Evolutionary conservation across 2,888 invertebrate genomes (phyloP), one percentile per base, ranked within the genome.

Genomic region (Hirtodrosophila cameraria): DNA sequence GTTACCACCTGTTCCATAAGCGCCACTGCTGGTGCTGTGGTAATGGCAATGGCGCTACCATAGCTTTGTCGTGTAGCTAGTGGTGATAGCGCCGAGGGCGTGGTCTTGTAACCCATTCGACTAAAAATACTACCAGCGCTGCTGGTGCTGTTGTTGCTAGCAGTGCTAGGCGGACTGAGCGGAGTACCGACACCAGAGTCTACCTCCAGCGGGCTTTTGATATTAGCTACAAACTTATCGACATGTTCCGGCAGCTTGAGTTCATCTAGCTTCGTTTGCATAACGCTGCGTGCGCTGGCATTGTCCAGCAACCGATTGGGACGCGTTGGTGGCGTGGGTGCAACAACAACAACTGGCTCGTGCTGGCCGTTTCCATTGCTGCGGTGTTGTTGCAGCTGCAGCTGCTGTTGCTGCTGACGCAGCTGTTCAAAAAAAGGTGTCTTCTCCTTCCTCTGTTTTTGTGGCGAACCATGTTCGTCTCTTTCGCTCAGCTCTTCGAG

Each of bases 181-280:
- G 94, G 94, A 0, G 94, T 94, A 0, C 93, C 93, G 6, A 94
- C 92, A 0, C 94, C 94, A 41, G 94, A 94, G 53, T 94, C 94
- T 5, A 90, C 87, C 18, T 90, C 91, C 41, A 87, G 57, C 5
- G 90, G 91, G 55, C 90, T 90, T 50, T 88, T 90, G 9, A 90
- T 84, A 46, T 78, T 90, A 1, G 82, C 81, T 28, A 89, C 85
- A 54, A 76, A 88, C 45, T 88, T 87, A 42, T 90, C 90, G n/a
- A 90, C 88, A 54, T 89, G 89, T 28, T 88, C 88, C 23, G 90
- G 89, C 43, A 90, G 58, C 50, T 90, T 90, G 0, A 90, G 77
- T 16, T 90, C 90, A 38, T 89, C 85, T 33, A 89, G 66, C 39
- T 88, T 88, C 4, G 75, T 75, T 45, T 88, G 87, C 61, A 82